A percentile compares a stretch with the other conserved stretches of the same genome.
These are phyloP conservation scores for Azorinus chamasolen DNA, from an alignment of 2,888 invertebrate genomes.

Conservation along the genomic window DNA sequence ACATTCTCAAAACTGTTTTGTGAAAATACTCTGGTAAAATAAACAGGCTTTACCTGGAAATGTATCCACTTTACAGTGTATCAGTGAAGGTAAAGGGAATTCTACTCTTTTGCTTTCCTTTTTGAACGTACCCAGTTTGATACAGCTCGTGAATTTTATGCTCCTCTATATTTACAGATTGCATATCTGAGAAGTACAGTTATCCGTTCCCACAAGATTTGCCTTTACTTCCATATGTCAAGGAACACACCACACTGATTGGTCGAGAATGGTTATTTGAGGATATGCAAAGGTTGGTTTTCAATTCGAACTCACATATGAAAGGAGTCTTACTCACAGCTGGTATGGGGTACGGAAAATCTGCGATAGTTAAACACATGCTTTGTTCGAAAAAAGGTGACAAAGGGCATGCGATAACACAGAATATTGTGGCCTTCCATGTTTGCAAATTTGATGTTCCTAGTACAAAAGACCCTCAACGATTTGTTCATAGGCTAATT, in stretches of 20 bases:
- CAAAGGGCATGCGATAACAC: not conserved
- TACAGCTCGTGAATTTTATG: too few relatives aligned
- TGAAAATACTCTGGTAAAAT: too few relatives aligned
- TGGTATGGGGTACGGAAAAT: conserved; percentile 38
- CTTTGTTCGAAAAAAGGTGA: conserved; percentile 19
- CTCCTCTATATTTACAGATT: not conserved
- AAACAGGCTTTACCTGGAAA: too few relatives aligned
- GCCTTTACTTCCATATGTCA: conserved; percentile 13
- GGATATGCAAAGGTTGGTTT: conserved; percentile 2
- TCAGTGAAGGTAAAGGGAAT: too few relatives aligned
- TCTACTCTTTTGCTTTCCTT: too few relatives aligned
- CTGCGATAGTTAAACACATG: conserved; percentile 26
- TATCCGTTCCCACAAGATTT: conserved; percentile 25
- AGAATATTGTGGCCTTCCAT: conserved; percentile 19
- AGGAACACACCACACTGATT: not conserved
- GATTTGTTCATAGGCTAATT: conserved; percentile 26
- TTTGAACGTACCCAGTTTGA: too few relatives aligned
- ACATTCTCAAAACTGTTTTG: too few relatives aligned
- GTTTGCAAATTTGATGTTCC: conserved; percentile 35
- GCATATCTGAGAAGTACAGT: conserved; percentile 16
- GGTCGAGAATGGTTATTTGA: conserved; percentile 25
- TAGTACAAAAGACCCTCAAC: conserved; percentile 7
- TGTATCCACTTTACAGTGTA: too few relatives aligned
- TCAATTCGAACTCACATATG: not conserved
- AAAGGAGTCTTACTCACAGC: conserved; percentile 26